phyloP scores from a whole-genome alignment of 2,888 invertebrate genomes.

The Ephialtes manifestator region DNA sequence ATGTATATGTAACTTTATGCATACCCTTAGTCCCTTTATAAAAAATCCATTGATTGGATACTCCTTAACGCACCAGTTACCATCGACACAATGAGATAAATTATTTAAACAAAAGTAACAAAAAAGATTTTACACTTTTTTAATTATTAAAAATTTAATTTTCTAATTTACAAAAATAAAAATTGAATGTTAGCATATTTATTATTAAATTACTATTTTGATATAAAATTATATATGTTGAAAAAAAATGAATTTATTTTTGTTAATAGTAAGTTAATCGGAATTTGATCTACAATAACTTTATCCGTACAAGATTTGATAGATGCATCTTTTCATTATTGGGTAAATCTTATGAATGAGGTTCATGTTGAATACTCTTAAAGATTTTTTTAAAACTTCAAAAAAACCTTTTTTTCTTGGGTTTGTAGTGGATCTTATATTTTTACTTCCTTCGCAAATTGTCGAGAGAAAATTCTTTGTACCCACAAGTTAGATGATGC shows the following conservation, averaged over 20 bases:
- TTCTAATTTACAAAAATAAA: too few relatives aligned
- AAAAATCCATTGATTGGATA: neutral
- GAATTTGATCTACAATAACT: neutral
- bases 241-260: too few relatives aligned
- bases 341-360: neutral
- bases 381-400: neutral
- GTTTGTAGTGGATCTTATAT: neutral
- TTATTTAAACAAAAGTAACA: too few relatives aligned
- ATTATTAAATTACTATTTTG: too few relatives aligned
- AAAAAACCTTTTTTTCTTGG: neutral
- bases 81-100: too few relatives aligned
- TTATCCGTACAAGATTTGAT: neutral
- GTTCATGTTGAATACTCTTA: neutral
- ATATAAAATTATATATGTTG: too few relatives aligned
- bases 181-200: too few relatives aligned
- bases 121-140: too few relatives aligned
- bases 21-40: slow-evolving; percentile 9
- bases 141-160: too few relatives aligned
- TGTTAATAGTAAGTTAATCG: neutral
- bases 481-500: neutral
- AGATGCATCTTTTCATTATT: neutral
- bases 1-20: neutral
- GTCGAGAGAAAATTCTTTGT: neutral
- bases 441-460: neutral
- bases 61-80: too few relatives aligned